Evolutionary conservation across 2,797 vertebrate species (phyloP).

Genomic region (Sparidentex hasta): DNA sequence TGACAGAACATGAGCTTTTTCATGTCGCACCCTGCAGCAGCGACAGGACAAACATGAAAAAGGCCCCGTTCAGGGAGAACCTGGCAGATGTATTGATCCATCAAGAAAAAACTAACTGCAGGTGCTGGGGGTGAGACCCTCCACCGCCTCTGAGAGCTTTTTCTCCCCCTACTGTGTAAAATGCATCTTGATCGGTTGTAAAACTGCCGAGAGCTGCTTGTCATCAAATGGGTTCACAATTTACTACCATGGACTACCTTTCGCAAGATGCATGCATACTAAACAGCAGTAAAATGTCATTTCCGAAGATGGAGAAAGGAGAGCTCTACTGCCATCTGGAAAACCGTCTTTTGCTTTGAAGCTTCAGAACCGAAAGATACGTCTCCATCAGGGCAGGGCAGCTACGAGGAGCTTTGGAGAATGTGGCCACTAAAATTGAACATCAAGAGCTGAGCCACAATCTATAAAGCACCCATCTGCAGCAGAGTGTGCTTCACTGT

Average conservation of each 20-base stretch:
- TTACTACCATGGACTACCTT: conserved; percentile 6
- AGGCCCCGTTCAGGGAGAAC: conserved; percentile 44
- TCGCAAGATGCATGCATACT: conserved; percentile 18
- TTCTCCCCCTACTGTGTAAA: conserved; percentile 9
- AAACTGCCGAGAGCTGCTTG: conserved; percentile 42
- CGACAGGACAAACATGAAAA: conserved; percentile 60
- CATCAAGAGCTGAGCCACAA: conserved; percentile 42
- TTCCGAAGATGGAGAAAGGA: background rate
- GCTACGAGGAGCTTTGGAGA: conserved; percentile 31
- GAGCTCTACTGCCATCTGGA: background rate
- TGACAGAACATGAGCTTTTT: conserved; percentile 42
- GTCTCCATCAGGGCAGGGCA: conserved; percentile 16
- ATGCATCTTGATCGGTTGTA: conserved; percentile 35
- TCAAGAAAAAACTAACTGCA: conserved; percentile 53
- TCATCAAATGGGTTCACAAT: conserved; percentile 13
- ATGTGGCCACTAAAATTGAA: conserved; percentile 46
- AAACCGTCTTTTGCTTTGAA: conserved; percentile 5
- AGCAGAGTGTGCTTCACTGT: conserved; percentile 49
- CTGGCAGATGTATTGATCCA: conserved; percentile 78
- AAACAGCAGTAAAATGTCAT: conserved; percentile 14
- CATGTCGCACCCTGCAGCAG: conserved; percentile 34
- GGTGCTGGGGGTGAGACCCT: conserved; percentile 41
- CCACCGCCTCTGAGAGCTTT: conserved; percentile 39
- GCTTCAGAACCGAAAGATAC: conserved; percentile 16
- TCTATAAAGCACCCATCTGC: conserved; percentile 45